These are phyloP conservation scores for Theropithecus gelada DNA, from an alignment of 2,113 vertebrate species.

Conservation along the genomic window DNA sequence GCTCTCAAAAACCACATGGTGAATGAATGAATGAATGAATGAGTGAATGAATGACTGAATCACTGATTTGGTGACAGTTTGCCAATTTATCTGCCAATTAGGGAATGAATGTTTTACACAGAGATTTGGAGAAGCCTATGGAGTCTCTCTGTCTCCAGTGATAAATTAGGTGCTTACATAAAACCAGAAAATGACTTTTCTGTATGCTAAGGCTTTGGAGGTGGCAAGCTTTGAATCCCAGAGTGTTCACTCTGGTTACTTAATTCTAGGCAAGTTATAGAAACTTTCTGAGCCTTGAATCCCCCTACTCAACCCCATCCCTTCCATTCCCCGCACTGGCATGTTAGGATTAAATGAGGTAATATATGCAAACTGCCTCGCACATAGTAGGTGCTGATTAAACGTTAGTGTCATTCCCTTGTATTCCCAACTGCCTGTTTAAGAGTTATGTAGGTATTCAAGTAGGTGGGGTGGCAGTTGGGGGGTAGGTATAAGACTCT, in stretches of 20 bases:
- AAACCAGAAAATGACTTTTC: background rate
- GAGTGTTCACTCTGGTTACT: background rate
- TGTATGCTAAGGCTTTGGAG: background rate
- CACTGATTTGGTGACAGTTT: background rate
- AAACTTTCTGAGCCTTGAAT: background rate
- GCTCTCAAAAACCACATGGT: background rate
- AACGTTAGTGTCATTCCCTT: background rate
- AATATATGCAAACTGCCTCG: background rate
- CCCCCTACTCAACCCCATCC: background rate
- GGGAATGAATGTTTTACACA: background rate
- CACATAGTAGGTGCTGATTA: background rate
- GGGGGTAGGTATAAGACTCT: background rate
- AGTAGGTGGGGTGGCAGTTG: background rate
- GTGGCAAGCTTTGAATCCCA: background rate
- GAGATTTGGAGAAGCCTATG: background rate
- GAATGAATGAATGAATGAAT: background rate
- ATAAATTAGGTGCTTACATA: background rate
- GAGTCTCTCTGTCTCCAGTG: background rate
- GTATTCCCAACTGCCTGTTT: background rate
- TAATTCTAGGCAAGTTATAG: background rate
- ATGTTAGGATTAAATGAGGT: background rate
- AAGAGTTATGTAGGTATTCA: background rate
- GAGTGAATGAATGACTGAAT: background rate
- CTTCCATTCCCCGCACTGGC: too few species aligned
- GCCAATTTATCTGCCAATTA: background rate